Percentiles rank a stretch among this genome's conserved stretches.
These are phyloP conservation scores for Notarius quadriscutis DNA, from an alignment of 2,113 vertebrate species.

Conservation along the genomic window DNA sequence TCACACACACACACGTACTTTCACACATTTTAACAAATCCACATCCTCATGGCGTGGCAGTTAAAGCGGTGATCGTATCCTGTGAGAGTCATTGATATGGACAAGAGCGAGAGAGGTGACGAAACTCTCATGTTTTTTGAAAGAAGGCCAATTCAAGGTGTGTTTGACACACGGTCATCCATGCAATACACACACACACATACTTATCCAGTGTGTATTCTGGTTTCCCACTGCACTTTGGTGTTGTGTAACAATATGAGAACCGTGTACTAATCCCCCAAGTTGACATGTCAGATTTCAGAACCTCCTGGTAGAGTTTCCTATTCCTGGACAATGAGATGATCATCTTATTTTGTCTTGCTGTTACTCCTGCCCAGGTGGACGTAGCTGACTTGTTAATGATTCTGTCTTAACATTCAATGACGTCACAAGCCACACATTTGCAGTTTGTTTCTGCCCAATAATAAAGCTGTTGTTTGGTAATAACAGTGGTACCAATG, in stretches of 20 bases:
- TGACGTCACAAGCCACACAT: not conserved
- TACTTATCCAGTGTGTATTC: not conserved
- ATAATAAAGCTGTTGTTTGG: not conserved
- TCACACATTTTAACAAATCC: conserved; percentile 27
- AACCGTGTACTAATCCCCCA: not conserved
- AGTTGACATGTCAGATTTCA: not conserved
- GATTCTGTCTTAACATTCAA: not conserved
- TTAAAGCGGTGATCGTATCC: conserved; percentile 14
- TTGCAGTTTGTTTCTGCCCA: not conserved
- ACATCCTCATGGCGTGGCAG: conserved; percentile 3
- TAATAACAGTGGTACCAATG: not conserved
- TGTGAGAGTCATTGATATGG: conserved; percentile 25
- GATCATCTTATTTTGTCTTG: too few species aligned
- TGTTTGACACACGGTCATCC: conserved; percentile 11
- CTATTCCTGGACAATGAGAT: not conserved
- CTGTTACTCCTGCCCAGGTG: not conserved
- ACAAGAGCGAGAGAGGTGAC: conserved; percentile 9
- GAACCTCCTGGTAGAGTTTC: not conserved
- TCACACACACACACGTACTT: not conserved
- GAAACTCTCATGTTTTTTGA: conserved; percentile 35
- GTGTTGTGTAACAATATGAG: not conserved
- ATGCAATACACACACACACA: conserved; percentile 20
- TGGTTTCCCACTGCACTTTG: not conserved
- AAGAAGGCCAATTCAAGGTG: conserved; percentile 8
- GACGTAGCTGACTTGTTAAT: not conserved